Conservation (phyloP, 1,140 invertebrate genomes). For the Aphelinus atriplicis region DNA sequence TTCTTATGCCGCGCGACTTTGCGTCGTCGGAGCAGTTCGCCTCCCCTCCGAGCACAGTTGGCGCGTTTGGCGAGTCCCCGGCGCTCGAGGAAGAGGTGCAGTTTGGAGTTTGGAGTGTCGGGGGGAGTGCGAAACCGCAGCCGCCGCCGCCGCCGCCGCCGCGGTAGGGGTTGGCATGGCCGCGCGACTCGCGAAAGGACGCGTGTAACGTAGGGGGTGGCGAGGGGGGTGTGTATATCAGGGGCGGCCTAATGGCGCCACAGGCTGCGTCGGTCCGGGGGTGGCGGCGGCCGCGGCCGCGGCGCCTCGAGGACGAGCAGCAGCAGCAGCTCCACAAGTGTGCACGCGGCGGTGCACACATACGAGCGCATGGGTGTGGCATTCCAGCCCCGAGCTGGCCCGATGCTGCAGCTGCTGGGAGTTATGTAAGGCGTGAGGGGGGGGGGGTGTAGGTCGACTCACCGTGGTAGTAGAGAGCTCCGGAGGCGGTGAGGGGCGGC, state of each 20-base stretch:
- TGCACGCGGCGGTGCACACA: not conserved
- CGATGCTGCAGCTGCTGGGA: not conserved
- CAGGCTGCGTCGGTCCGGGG: conserved; percentile 6
- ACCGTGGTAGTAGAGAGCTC: conserved; percentile 75
- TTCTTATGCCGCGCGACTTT: too few species aligned
- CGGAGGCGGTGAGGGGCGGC: conserved; percentile 70
- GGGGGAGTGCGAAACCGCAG: not conserved
- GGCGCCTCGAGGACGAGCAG: not conserved
- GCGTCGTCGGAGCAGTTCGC: too few species aligned
- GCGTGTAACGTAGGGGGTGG: too few species aligned
- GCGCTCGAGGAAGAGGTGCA: too few species aligned
- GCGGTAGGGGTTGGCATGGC: not conserved
- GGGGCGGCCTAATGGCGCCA: conserved; percentile 5
- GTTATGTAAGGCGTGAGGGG: not conserved
- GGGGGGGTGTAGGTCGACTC: conserved; percentile 48
- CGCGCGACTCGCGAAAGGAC: not conserved
- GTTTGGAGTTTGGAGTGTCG: not conserved
- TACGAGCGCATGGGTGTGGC: conserved; percentile 31
- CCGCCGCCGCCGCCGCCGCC: too few species aligned
- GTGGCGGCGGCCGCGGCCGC: not conserved
- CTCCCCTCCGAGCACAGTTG: too few species aligned
- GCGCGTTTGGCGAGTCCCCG: too few species aligned
- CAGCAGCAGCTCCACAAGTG: conserved; percentile 4
- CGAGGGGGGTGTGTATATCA: not conserved
- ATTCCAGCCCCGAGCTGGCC: not conserved